phyloP scores from a whole-genome alignment of 2,888 invertebrate genomes.

The Trichacis sp. region DNA sequence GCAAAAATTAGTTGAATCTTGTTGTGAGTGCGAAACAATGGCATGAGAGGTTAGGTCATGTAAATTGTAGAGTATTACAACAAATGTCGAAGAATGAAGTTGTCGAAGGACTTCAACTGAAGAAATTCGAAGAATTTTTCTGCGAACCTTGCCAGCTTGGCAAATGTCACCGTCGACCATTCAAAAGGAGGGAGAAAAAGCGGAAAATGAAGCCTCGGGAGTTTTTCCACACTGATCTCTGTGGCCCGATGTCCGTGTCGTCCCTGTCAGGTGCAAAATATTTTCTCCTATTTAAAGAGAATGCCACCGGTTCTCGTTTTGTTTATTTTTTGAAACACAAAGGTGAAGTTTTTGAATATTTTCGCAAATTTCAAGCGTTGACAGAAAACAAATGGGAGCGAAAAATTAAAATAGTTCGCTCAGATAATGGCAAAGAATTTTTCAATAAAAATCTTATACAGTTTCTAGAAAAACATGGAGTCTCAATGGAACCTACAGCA shows the following conservation, averaged over 20 bases:
- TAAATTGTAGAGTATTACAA: slow-evolving; percentile 23
- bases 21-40: slow-evolving; percentile 21
- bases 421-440: slow-evolving; percentile 23
- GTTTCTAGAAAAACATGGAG: slow-evolving; percentile 14
- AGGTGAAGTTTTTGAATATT: slow-evolving; percentile 30
- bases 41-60: slow-evolving; percentile 44
- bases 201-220: slow-evolving; percentile 27
- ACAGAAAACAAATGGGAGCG: slow-evolving; percentile 8
- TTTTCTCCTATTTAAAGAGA: slow-evolving; percentile 43
- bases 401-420: slow-evolving; percentile 11
- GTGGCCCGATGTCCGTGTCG: slow-evolving; percentile 36
- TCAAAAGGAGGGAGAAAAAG: slow-evolving; percentile 37
- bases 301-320: slow-evolving; percentile 27
- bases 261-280: slow-evolving; percentile 32
- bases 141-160: slow-evolving; percentile 50
- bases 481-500: slow-evolving; percentile 13
- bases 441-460: slow-evolving; percentile 11
- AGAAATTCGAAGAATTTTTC: background rate
- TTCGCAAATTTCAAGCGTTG: slow-evolving; percentile 34
- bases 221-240: slow-evolving; percentile 38
- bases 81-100: background rate
- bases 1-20: slow-evolving; percentile 21
- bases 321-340: slow-evolving; percentile 36
- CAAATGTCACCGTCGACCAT: slow-evolving; percentile 50
- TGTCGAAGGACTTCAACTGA: slow-evolving; percentile 17